Evolutionary conservation across 2,797 vertebrate genomes (phyloP), one percentile per base, ranked within the genome.

Genomic region (Syndactyla subalaris): DNA sequence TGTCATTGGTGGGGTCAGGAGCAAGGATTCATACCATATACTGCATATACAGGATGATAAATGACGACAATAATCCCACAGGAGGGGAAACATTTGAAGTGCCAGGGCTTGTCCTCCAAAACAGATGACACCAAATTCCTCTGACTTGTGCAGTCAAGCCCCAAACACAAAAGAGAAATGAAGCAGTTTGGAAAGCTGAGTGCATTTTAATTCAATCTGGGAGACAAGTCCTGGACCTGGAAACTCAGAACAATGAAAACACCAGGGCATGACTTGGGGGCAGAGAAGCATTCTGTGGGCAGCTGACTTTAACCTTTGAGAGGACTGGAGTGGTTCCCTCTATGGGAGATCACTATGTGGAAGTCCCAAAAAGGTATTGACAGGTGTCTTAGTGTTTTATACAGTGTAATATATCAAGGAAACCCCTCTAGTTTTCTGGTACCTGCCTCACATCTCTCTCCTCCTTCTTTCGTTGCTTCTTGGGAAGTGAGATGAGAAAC

Each of bases 1-100:
- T 81, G 62, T 49, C 85, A 57, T 54, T 21, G 85, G 79, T 78
- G 74, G 85, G 91, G 59, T 91, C 66, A 81, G 81, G 73, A 92
- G 91, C 38, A 41, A 43, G 73, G 68, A 74, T 75, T 85, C 55
- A 24, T 54, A 36, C 71, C 48, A 52, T 59, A 11, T 13, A 5
- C 51, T 54, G 27, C 55, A 43, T 41, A 30, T 3, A 7, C 66
- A 58, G 76, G 75, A 77, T 76, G 80, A 94, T 62, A 67, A 94
- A 90, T n/a, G 45, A 39, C 45, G 78, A 66, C 62, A 76, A 65
- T 86, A 92, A 55, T 71, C 70, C 65, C 38, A 4, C 41, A 75
- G 72, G 76, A 91, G 94, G 11, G 36, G 32, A 93, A 84, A n/a
- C n/a, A 76, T 90, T 45, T 59, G 27, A 63, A 88, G 72, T 62